These are phyloP conservation scores for Oreochromis tanganicae DNA, from an alignment of 2,113 vertebrate species.

Conservation along the genomic window DNA sequence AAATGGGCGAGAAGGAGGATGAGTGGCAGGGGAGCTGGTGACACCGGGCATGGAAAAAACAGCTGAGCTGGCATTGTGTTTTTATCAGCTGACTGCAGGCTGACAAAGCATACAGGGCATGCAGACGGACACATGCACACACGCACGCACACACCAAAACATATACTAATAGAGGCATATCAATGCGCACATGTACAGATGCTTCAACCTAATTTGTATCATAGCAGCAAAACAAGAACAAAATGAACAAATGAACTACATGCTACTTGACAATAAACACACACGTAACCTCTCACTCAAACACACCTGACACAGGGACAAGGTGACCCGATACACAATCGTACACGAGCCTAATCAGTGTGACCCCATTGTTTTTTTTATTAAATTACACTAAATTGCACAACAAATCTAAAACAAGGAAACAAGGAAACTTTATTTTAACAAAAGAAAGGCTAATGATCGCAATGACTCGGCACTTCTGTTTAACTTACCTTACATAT, in stretches of 20 bases:
- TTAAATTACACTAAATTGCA: background rate
- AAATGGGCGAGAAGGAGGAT: background rate
- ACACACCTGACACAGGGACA: background rate
- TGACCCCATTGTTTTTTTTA: background rate
- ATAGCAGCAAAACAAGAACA: background rate
- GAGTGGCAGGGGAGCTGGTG: background rate
- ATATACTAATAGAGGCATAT: conserved; percentile 11
- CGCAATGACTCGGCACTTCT: background rate
- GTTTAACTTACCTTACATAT: background rate
- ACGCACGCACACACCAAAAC: background rate
- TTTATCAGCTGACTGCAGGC: conserved; percentile 66
- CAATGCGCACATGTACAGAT: background rate
- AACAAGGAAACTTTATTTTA: background rate
- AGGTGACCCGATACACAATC: background rate
- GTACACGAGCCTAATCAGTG: background rate
- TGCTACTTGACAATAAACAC: background rate
- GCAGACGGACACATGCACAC: conserved; percentile 5
- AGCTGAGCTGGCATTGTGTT: conserved; percentile 58
- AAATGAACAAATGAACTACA: background rate
- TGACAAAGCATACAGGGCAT: conserved; percentile 45
- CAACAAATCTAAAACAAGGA: background rate
- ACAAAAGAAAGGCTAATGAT: background rate
- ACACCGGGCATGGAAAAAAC: conserved; percentile 23
- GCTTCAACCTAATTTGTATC: background rate
- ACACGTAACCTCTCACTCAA: background rate